Base-by-base conservation (phyloP, 2,113 vertebrate species). In the Hassar affinis region DNA sequence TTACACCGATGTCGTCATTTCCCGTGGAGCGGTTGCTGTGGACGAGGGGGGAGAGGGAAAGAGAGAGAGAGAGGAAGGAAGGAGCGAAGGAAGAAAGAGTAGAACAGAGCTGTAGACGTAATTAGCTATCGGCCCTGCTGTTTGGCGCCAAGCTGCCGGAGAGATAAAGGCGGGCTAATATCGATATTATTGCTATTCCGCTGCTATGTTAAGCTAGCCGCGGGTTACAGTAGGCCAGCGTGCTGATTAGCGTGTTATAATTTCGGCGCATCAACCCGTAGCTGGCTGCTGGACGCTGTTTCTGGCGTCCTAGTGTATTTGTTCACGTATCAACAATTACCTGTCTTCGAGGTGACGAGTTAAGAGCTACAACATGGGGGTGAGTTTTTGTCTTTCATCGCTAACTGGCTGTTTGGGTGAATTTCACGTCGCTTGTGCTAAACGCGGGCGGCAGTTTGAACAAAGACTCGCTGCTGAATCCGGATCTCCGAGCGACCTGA, bases 331-430 rank as follows among this genome's bases (percentile, higher is more conserved):
- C 10, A 8, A 79, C 1, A 27, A 18, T 71, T 74, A 75, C 6
- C 51, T 42, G 68, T 71, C 80, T 61, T 56, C 59, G 49, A 80
- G 82, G 35, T 56, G 85, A 68, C 80, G 80, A 79, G 54, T 47
- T 80, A 80, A 75, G 72, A 27, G n/a, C 86, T 61, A 52, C 85
- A 75, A 79, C 81, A 90, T 90, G 89, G 89, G 89, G 89, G 89
- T 90, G 88, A 90, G 89, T 88, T 75, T 88, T 75, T 83, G 64
- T 62, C 30, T 83, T 82, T 85, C 81, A 72, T 66, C 77, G 57
- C 72, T 81, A 11, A 45, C 68, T 79, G 25, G 75, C 68, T 61
- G 12, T 72, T 61, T 38, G 11, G 62, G 22, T 30, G 61, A 78
- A 33, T 2, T 75, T 79, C 56, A 61, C 45, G 78, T 22, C n/a